Evolutionary conservation across 2,888 invertebrate species (phyloP), one percentile per base, ranked within the genome.

Genomic region (Drosophila dives): DNA sequence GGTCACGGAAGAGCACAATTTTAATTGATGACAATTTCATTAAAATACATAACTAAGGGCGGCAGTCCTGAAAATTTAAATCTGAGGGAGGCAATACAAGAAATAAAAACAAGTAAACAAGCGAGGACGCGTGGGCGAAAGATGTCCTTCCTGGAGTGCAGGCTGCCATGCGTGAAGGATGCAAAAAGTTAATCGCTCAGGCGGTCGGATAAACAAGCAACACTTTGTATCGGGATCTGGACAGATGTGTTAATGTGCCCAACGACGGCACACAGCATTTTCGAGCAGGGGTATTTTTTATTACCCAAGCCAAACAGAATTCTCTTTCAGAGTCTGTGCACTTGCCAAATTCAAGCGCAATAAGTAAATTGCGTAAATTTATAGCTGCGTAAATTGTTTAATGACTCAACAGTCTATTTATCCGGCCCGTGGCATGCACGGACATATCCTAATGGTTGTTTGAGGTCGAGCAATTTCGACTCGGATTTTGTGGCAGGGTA

Each of bases 11-110:
- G 75, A 86, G 73, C 63, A 83, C 81, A 89, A 90, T 91, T 91
- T 91, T 91, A 91, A 91, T 91, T 91, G 91, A 91, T 91, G 91
- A 91, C 91, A 91, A 91, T 90, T 91, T 91, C 90, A 91, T 91
- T 91, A 91, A 91, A 88, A 83, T 81, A 76, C 76, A 56, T 51
- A 58, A 45, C 69, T 23, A 15, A 55, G 55, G 49, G 69, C 61
- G 70, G 70, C 61, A 50, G 66, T 68, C 78, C 73, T 77, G 58
- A 68, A 80, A 80, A 85, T 82, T 72, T 64, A 61, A 38, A 55
- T 38, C 55, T 38, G 11, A 38, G 36, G 26, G 36, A 29, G 54
- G n/a, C 36, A 7, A n/a, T 20, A 33, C 70, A 68, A 51, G 58
- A 70, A 75, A 83, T 83, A 86, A 82, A 86, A 72, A 56, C 49